These are phyloP conservation scores for Elmis aenea DNA, from an alignment of 2,888 invertebrate genomes.

Conservation along the genomic window DNA sequence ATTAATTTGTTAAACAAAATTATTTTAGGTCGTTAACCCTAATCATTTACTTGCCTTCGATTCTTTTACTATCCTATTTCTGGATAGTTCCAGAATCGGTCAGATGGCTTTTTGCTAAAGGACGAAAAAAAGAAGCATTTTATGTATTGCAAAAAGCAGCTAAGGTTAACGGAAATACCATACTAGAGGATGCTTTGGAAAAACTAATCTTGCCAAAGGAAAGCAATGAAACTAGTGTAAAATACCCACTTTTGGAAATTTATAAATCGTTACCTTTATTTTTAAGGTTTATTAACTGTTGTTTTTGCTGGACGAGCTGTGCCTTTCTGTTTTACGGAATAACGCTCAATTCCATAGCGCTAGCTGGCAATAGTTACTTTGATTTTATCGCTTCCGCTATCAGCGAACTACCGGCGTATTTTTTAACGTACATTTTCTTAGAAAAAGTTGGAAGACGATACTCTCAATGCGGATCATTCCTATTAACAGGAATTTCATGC, in stretches of 20 bases:
- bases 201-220: conserved; percentile 26
- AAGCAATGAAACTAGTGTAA: conserved; percentile 9
- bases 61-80: conserved; percentile 62
- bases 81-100: conserved; percentile 68
- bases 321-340: conserved; percentile 77
- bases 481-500: conserved; percentile 59
- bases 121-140: conserved; percentile 53
- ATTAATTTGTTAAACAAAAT: no score
- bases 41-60: conserved; percentile 61
- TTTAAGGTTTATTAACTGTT: conserved; percentile 57
- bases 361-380: conserved; percentile 70
- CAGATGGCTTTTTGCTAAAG: conserved; percentile 68
- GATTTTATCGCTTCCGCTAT: conserved; percentile 67
- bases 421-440: conserved; percentile 59
- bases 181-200: conserved; percentile 36
- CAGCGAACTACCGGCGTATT: conserved; percentile 70
- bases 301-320: conserved; percentile 76
- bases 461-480: conserved; percentile 58
- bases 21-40: no score
- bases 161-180: conserved; percentile 51
- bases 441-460: conserved; percentile 61
- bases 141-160: conserved; percentile 58
- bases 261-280: conserved; percentile 52
- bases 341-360: conserved; percentile 68
- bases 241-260: conserved; percentile 40